Evolutionary conservation across 2,113 vertebrate species (phyloP).

Genomic region (Halcyon malimbica): DNA sequence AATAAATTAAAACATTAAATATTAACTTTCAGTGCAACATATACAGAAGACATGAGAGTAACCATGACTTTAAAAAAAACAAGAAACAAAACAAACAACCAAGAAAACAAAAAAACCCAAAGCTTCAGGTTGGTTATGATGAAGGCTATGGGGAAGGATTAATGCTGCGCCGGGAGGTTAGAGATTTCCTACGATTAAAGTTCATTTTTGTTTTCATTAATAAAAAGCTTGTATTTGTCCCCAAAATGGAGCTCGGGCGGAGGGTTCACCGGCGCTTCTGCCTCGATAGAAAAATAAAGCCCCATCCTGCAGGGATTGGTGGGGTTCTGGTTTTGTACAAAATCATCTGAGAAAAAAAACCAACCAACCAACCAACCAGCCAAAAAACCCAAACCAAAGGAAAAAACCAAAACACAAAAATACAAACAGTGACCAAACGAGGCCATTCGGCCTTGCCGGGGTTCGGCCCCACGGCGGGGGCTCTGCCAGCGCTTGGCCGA

Average conservation of each 20-base stretch:
- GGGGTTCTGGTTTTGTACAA: neutral
- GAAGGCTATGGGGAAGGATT: neutral
- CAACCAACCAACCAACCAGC: neutral
- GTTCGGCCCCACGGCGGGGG: too few relatives aligned
- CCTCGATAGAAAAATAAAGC: constrained; percentile 17
- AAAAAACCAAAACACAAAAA: too few relatives aligned
- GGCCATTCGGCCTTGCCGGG: too few relatives aligned
- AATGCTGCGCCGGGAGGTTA: neutral
- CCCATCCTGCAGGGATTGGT: neutral
- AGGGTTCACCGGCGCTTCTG: neutral
- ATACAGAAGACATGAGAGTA: constrained; percentile 78
- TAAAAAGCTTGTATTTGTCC: neutral
- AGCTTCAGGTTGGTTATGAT: neutral
- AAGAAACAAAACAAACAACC: constrained; percentile 14
- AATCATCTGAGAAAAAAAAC: neutral
- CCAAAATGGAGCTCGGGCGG: neutral
- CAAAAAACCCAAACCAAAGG: neutral
- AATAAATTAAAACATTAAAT: constrained; percentile 89
- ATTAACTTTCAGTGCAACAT: constrained; percentile 86
- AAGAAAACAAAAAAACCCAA: neutral
- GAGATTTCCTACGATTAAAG: neutral
- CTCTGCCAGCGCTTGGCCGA: neutral
- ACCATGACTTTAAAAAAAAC: constrained; percentile 54
- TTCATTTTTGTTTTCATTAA: neutral
- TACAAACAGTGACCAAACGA: too few relatives aligned